Percentiles rank a stretch among this genome's conserved stretches.
phyloP scores from a whole-genome alignment of 2,113 vertebrate genomes.

The Eira barbara region DNA sequence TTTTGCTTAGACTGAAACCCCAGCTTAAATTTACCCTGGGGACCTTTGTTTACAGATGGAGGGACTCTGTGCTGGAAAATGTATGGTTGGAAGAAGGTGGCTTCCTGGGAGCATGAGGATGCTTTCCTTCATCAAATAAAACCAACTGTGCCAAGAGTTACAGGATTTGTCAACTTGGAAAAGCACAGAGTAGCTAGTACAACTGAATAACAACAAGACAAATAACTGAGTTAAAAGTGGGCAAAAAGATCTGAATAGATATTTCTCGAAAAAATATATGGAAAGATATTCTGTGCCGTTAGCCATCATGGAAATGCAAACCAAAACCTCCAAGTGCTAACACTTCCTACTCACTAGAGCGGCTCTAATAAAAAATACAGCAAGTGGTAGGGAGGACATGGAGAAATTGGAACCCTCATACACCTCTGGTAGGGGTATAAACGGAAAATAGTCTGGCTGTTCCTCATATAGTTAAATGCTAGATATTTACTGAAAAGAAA shows the following conservation, averaged over 20 bases:
- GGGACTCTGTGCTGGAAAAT: not conserved
- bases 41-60: not conserved
- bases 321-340: not conserved
- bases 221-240: not conserved
- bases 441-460: not conserved
- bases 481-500: not conserved
- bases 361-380: not conserved
- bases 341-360: not conserved
- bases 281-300: not conserved
- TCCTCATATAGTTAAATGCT: not conserved
- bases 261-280: not conserved
- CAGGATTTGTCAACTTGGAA: not conserved
- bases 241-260: not conserved
- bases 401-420: not conserved
- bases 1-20: not conserved
- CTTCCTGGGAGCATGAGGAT: not conserved
- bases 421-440: not conserved
- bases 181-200: not conserved
- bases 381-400: not conserved
- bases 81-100: not conserved
- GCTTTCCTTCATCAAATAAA: not conserved
- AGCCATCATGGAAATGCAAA: not conserved
- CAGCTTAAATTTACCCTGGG: not conserved
- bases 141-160: not conserved
- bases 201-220: not conserved